A percentile compares a stretch with the other conserved stretches of the same genome.
phyloP scores from a whole-genome alignment of 2,888 invertebrate genomes.

The Pegoplata infirma region DNA sequence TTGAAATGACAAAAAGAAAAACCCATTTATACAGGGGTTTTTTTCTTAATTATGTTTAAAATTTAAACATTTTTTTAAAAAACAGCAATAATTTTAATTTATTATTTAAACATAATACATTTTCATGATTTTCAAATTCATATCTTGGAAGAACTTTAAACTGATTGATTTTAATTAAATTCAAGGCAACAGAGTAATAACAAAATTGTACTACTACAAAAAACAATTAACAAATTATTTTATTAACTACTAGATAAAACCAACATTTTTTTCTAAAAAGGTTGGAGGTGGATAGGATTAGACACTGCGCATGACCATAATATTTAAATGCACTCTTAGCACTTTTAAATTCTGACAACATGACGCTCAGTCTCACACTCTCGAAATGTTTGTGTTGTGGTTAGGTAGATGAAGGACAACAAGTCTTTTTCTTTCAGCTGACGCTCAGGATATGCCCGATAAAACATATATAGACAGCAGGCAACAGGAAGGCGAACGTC shows the following conservation, averaged over 20 bases:
- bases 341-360: conserved; percentile 14
- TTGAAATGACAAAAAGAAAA: conserved; percentile 26
- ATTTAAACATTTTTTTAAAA: too few relatives aligned
- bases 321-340: conserved; percentile 17
- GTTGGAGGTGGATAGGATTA: neutral
- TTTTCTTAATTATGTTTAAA: neutral
- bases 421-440: conserved; percentile 12
- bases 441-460: conserved; percentile 31
- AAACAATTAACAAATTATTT: conserved; percentile 44
- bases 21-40: conserved; percentile 17
- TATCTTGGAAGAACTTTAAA: conserved; percentile 59
- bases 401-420: conserved; percentile 9
- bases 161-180: conserved; percentile 35
- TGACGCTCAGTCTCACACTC: conserved; percentile 56
- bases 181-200: conserved; percentile 57
- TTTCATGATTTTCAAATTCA: conserved; percentile 54
- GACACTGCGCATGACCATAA: neutral
- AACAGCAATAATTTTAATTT: conserved; percentile 14
- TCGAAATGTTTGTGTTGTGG: conserved; percentile 18
- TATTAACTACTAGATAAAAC: conserved; percentile 37
- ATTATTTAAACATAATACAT: conserved; percentile 40
- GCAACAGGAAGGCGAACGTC: neutral
- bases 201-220: conserved; percentile 50
- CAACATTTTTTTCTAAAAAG: neutral
- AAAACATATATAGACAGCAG: neutral